These are phyloP conservation scores for Nycteola revayana DNA, from an alignment of 2,888 invertebrate genomes.

Conservation along the genomic window DNA sequence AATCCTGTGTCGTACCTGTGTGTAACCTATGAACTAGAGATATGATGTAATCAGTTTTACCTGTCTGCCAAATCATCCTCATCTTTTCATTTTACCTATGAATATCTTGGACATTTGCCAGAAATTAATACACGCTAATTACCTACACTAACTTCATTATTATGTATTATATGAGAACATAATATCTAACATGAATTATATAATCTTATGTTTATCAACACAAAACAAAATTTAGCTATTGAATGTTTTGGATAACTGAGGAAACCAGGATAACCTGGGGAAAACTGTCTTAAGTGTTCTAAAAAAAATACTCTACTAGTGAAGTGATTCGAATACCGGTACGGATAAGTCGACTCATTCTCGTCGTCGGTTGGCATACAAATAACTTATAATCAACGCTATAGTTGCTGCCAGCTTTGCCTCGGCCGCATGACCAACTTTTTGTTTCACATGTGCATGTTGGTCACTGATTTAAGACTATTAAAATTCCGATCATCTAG, in stretches of 20 bases:
- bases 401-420: conserved; percentile 44
- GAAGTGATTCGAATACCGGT: too few species aligned
- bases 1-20: too few species aligned
- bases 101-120: conserved; percentile 47
- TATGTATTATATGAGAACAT: too few species aligned
- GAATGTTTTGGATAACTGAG: too few species aligned
- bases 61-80: conserved; percentile 49
- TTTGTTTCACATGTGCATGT: conserved; percentile 54
- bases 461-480: conserved; percentile 56
- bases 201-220: too few species aligned
- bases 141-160: conserved; percentile 40
- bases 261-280: too few species aligned
- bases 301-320: too few species aligned
- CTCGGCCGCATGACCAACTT: conserved; percentile 66
- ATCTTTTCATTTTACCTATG: conserved; percentile 49
- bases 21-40: conserved; percentile 32
- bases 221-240: too few species aligned
- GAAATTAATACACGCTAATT: conserved; percentile 41
- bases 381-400: conserved; percentile 47
- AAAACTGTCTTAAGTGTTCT: too few species aligned
- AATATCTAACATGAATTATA: too few species aligned
- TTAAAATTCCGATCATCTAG: conserved; percentile 60
- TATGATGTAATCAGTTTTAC: conserved; percentile 38
- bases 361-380: conserved; percentile 53
- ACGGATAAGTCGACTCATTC: too few species aligned